Conservation (phyloP, 2,113 vertebrate species). For the Strix aluco region DNA sequence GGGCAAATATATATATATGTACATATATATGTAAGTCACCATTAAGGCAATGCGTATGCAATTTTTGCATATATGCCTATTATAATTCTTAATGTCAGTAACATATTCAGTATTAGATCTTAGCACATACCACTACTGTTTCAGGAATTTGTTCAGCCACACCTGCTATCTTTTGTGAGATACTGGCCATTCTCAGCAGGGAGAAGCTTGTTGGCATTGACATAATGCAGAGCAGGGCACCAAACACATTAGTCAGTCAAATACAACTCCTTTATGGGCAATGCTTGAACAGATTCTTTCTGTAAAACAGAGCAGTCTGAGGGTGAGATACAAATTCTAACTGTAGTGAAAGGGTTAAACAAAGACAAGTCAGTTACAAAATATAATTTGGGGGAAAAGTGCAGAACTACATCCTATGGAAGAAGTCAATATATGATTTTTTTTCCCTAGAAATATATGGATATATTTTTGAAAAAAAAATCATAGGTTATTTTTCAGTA, state of each 20-base stretch:
- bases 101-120: background rate
- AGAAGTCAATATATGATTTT: background rate
- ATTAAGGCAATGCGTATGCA: background rate
- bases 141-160: background rate
- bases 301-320: background rate
- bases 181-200: background rate
- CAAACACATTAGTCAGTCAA: fast-evolving
- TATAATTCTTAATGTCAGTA: background rate
- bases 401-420: background rate
- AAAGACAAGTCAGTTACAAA: background rate
- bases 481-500: background rate
- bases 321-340: background rate
- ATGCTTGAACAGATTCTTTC: background rate
- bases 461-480: background rate
- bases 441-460: background rate
- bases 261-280: background rate
- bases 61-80: background rate
- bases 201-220: background rate
- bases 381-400: background rate
- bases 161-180: background rate
- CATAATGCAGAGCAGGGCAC: background rate
- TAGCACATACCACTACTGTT: background rate
- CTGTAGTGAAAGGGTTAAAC: background rate
- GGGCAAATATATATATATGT: background rate
- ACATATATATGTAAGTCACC: background rate